Base-by-base conservation (phyloP, 1,140 invertebrate genomes). In the Periplaneta americana region DNA sequence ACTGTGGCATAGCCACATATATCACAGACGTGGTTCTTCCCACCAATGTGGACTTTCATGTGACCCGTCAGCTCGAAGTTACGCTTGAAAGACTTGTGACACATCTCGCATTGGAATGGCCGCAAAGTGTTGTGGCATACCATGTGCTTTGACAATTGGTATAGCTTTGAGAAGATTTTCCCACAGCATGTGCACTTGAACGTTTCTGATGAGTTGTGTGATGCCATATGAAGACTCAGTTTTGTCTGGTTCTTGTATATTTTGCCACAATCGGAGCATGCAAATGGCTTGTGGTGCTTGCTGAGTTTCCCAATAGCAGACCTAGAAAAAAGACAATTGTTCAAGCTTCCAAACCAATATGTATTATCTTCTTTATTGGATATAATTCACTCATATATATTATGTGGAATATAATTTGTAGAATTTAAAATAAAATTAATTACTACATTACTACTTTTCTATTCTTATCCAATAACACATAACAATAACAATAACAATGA, bases 281-380 rank as follows among this genome's bases (percentile, higher is more conserved):
- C 92, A 37, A 93, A 92, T 85, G 93, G 92, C 91, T 57, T 80
- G n/a, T 82, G 31, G 3, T 32, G 34, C 13, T 11, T 66, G 48
- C 10, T 66, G 22, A n/a, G 10, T n/a, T 66, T n/a, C 28, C 48
- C 48, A 66, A 66, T n/a, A 66, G 48, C 5, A 66, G 48, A 66
- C 48, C 48, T 66, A 66, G 48, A 66, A 66, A 28, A 66, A 66
- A 66, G 48, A 66, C 48, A 66, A n/a, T n/a, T n/a, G n/a, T n/a
- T n/a, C n/a, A n/a, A n/a, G n/a, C n/a, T n/a, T n/a, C n/a, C n/a
- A n/a, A n/a, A n/a, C n/a, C n/a, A n/a, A n/a, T n/a, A n/a, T n/a
- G n/a, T n/a, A n/a, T n/a, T n/a, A n/a, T n/a, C n/a, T n/a, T n/a
- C n/a, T n/a, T n/a, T n/a, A n/a, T n/a, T n/a, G n/a, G n/a, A n/a